phyloP scores from a whole-genome alignment of 2,888 invertebrate genomes.

The Himalopsyche anomala region DNA sequence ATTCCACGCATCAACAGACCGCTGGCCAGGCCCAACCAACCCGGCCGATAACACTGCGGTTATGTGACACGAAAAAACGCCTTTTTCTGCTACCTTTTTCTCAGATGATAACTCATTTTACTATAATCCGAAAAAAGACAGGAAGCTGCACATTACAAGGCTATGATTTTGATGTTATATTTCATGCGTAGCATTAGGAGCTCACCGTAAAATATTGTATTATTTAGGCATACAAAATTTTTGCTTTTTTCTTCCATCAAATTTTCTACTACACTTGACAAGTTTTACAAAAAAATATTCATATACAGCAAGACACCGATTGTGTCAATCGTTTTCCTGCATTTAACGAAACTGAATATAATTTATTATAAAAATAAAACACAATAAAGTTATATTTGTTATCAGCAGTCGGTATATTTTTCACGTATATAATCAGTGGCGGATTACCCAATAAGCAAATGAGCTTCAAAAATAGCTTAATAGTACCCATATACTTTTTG shows the following conservation, averaged over 20 bases:
- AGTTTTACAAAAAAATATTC: too few species aligned
- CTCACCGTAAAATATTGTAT: constrained; percentile 24
- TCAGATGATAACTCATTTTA: constrained; percentile 24
- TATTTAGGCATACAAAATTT: constrained; percentile 1
- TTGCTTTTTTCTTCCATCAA: neutral
- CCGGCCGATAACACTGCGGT: constrained; percentile 26
- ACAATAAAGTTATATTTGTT: too few species aligned
- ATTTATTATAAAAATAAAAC: too few species aligned
- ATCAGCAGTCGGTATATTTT: too few species aligned
- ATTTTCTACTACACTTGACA: neutral
- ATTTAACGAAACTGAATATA: too few species aligned
- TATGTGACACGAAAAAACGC: constrained; percentile 8
- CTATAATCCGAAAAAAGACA: constrained; percentile 40
- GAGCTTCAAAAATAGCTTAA: too few species aligned
- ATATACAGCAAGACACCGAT: too few species aligned
- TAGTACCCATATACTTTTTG: too few species aligned
- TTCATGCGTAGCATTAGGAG: constrained; percentile 12
- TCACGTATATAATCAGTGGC: too few species aligned
- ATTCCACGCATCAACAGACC: constrained; percentile 47
- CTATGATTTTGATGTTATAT: constrained; percentile 38
- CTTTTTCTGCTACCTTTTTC: neutral
- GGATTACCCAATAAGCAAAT: too few species aligned
- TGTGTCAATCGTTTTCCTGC: too few species aligned
- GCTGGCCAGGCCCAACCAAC: constrained; percentile 17
- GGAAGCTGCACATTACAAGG: constrained; percentile 33